These are phyloP conservation scores for Pangasianodon hypophthalmus DNA, from an alignment of 2,113 vertebrate species.

Conservation along the genomic window DNA sequence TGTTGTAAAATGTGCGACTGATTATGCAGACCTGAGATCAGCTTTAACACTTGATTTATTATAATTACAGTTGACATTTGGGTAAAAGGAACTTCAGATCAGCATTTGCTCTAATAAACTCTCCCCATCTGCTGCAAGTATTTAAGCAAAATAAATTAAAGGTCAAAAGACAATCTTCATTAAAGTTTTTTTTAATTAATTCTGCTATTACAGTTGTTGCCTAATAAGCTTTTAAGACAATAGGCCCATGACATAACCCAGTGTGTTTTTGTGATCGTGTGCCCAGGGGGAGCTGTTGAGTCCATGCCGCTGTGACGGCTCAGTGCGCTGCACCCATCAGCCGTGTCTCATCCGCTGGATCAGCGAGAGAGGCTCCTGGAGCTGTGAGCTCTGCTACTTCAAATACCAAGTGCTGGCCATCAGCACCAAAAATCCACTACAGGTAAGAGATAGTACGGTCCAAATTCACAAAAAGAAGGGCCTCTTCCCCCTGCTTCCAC, in stretches of 20 bases:
- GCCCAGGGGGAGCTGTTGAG: constrained; percentile 87
- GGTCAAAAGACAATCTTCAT: background rate
- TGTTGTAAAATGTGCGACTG: background rate
- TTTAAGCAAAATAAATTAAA: background rate
- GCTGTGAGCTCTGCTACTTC: constrained; percentile 93
- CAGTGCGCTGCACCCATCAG: constrained; percentile 89
- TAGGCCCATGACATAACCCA: background rate
- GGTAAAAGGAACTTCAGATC: background rate
- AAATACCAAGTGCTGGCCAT: constrained; percentile 93
- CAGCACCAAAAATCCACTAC: constrained; percentile 93
- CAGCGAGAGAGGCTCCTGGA: constrained; percentile 90
- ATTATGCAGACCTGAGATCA: background rate
- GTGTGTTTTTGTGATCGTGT: background rate
- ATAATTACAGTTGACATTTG: background rate
- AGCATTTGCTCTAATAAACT: background rate
- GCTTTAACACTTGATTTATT: background rate
- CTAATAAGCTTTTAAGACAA: background rate
- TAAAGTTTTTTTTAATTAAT: background rate
- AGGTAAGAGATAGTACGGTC: constrained; percentile 70
- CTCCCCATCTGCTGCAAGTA: background rate
- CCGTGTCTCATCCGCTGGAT: constrained; percentile 94
- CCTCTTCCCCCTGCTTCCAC: background rate
- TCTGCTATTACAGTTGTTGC: background rate
- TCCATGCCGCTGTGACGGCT: constrained; percentile 87
- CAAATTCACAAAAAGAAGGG: background rate